Evolutionary conservation across 2,888 invertebrate genomes (phyloP).

Genomic region (Drosophila mayaguana): DNA sequence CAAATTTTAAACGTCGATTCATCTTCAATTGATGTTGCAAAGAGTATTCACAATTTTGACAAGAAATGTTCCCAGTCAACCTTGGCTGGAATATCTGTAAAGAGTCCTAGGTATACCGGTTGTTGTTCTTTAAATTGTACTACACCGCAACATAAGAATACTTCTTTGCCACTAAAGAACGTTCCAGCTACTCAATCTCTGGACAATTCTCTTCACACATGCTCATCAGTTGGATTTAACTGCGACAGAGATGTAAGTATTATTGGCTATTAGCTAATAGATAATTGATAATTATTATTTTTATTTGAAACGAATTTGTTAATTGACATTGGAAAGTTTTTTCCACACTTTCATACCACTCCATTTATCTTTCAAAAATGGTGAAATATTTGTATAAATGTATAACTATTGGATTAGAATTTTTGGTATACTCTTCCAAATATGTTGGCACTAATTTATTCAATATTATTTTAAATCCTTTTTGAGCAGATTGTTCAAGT

Average conservation of each 20-base stretch:
- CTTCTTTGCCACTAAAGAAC: conserved; percentile 64
- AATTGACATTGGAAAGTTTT: too few relatives aligned
- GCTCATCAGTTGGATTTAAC: conserved; percentile 46
- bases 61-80: conserved; percentile 58
- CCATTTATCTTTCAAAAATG: too few relatives aligned
- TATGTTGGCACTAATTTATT: too few relatives aligned
- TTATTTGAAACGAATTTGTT: too few relatives aligned
- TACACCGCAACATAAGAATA: conserved; percentile 13
- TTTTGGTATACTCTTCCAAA: too few relatives aligned
- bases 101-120: conserved; percentile 32
- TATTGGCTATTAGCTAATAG: too few relatives aligned
- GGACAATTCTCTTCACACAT: conserved; percentile 73
- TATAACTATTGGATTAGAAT: too few relatives aligned
- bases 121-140: conserved; percentile 21
- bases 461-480: too few relatives aligned
- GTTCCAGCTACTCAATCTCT: conserved; percentile 80
- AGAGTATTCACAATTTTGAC: conserved; percentile 66
- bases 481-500: background rate
- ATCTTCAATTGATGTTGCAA: conserved; percentile 49
- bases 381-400: too few relatives aligned
- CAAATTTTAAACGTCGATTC: conserved; percentile 19
- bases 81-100: conserved; percentile 25
- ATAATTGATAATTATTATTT: too few relatives aligned
- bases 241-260: conserved; percentile 78
- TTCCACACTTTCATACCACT: too few relatives aligned